Percentiles rank a stretch among this genome's conserved stretches.
phyloP scores from a whole-genome alignment of 2,797 vertebrate species.

The Anguilla marmorata region DNA sequence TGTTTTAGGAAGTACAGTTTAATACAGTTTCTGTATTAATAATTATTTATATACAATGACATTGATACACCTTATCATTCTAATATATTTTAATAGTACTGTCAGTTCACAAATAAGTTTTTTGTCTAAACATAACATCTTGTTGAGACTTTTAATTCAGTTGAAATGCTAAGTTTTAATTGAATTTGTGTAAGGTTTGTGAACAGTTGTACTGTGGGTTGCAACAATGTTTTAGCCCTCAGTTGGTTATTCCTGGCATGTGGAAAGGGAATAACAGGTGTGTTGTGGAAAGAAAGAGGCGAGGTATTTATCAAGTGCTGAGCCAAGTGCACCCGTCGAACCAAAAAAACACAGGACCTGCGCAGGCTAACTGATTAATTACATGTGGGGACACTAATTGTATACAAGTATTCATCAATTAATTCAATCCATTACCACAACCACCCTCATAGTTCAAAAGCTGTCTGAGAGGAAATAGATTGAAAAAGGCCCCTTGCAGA shows the following conservation, averaged over 20 bases:
- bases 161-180: neutral
- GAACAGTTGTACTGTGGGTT: neutral
- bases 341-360: neutral
- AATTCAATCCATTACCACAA: constrained; percentile 73
- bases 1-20: neutral
- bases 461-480: neutral
- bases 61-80: neutral
- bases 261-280: neutral
- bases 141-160: neutral
- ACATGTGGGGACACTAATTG: constrained; percentile 78
- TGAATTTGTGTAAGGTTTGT: neutral
- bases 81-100: neutral
- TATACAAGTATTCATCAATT: constrained; percentile 80
- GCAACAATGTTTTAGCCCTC: neutral
- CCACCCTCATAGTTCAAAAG: constrained; percentile 35
- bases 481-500: neutral
- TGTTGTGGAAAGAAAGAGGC: neutral
- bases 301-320: neutral
- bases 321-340: neutral
- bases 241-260: neutral
- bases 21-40: neutral
- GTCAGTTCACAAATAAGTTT: neutral
- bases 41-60: neutral
- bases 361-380: constrained; percentile 74
- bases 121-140: neutral